Percentiles rank a stretch among this genome's conserved stretches.
phyloP scores from a whole-genome alignment of 2,797 vertebrate species.

The Syngnathus acus region DNA sequence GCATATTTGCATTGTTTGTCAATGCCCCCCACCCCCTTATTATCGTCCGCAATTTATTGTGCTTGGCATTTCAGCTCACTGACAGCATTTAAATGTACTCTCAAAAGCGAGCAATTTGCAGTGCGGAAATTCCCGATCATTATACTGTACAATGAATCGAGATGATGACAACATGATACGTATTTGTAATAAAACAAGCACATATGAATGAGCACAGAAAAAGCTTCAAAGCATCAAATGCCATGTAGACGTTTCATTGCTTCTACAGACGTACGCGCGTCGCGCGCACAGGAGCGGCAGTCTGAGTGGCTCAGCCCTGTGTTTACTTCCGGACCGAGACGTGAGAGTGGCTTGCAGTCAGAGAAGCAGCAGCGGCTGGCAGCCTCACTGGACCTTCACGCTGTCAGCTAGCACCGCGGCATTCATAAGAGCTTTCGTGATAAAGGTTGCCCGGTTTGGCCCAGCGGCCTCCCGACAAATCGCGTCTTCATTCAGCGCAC shows the following conservation, averaged over 20 bases:
- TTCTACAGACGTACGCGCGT: conserved; percentile 18
- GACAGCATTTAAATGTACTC: background rate
- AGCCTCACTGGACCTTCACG: conserved; percentile 17
- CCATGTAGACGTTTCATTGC: background rate
- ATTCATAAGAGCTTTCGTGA: conserved; percentile 60
- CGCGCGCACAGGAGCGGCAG: conserved; percentile 38
- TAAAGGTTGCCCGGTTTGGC: conserved; percentile 54
- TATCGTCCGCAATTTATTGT: background rate
- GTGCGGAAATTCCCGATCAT: background rate
- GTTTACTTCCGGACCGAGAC: conserved; percentile 89
- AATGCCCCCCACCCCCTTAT: background rate
- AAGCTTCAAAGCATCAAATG: conserved; percentile 1
- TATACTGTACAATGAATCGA: background rate
- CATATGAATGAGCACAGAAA: background rate
- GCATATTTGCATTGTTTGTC: conserved; percentile 1
- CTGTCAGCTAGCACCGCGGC: conserved; percentile 40
- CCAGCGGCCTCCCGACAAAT: conserved; percentile 29
- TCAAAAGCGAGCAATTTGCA: background rate
- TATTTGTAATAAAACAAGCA: background rate
- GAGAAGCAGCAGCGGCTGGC: conserved; percentile 46
- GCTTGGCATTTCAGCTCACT: background rate
- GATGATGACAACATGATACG: background rate
- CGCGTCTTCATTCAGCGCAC: conserved; percentile 27
- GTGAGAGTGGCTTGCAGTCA: conserved; percentile 37
- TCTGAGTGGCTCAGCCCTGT: conserved; percentile 50